These are phyloP conservation scores for Odontophorus gujanensis DNA, from an alignment of 2,113 vertebrate species.

Conservation along the genomic window DNA sequence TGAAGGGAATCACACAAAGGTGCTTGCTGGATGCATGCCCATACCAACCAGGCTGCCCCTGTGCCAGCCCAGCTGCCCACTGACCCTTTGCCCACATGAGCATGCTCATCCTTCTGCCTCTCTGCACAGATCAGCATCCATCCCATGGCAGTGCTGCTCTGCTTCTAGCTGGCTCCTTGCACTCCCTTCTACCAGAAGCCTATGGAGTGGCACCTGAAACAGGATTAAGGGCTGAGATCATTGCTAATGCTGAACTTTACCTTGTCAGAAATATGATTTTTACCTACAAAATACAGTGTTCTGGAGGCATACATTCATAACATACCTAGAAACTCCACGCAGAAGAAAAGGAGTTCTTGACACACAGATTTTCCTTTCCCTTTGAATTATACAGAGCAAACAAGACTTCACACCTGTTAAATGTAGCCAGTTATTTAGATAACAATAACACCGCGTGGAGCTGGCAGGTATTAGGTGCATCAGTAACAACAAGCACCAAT, in stretches of 20 bases:
- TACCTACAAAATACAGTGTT: background rate
- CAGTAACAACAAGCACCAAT: background rate
- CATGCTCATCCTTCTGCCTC: background rate
- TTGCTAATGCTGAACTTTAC: background rate
- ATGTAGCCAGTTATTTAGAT: background rate
- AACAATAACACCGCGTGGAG: background rate
- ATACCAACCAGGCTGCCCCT: accelerated
- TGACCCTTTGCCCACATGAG: background rate
- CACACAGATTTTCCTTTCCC: background rate
- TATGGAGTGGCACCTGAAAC: background rate
- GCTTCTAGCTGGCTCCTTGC: background rate
- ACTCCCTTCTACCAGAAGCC: background rate
- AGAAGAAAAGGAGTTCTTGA: background rate
- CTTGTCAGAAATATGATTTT: background rate
- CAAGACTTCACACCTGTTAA: background rate
- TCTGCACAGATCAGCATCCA: background rate
- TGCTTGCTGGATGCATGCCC: background rate
- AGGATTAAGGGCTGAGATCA: background rate
- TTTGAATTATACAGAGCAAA: background rate
- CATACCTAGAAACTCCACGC: background rate
- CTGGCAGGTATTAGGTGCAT: background rate
- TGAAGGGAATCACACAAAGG: background rate
- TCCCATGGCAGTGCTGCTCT: background rate
- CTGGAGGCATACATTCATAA: background rate
- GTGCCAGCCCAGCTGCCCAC: background rate